Conservation (phyloP, 1,140 invertebrate genomes). For the Pachypeltis micranthus region DNA sequence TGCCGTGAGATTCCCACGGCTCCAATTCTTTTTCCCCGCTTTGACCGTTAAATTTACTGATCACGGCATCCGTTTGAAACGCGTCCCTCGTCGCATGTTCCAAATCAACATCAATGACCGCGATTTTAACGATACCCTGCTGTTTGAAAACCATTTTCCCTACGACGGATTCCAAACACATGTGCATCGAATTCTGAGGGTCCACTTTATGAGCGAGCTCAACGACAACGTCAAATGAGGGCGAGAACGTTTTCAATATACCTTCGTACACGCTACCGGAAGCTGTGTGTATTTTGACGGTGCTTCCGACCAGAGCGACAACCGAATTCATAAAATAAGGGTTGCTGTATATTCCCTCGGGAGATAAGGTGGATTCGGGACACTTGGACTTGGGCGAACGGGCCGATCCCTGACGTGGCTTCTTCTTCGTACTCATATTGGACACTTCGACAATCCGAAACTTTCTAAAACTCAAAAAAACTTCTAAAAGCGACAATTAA, state of each 20-base stretch:
- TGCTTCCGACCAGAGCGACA: constrained; percentile 67
- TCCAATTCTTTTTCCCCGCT: constrained; percentile 69
- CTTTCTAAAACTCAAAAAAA: too few species aligned
- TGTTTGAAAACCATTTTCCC: constrained; percentile 77
- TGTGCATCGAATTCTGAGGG: constrained; percentile 43
- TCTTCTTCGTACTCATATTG: background rate
- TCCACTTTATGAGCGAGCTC: constrained; percentile 73
- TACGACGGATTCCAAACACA: constrained; percentile 53
- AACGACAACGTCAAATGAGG: constrained; percentile 68
- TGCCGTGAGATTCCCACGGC: constrained; percentile 68
- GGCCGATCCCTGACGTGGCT: background rate
- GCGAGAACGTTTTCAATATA: constrained; percentile 74
- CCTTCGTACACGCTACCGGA: constrained; percentile 74
- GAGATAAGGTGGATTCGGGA: constrained; percentile 34
- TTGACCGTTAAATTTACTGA: constrained; percentile 49
- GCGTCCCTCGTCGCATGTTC: constrained; percentile 72
- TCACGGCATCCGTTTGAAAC: constrained; percentile 72
- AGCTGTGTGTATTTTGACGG: constrained; percentile 62
- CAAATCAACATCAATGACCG: constrained; percentile 67
- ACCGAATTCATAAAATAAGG: constrained; percentile 74
- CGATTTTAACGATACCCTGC: constrained; percentile 66
- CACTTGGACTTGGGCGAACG: background rate
- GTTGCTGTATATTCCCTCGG: constrained; percentile 78
- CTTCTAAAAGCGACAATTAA: too few species aligned
- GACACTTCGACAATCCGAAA: too few species aligned